A percentile compares a stretch with the other conserved stretches of the same genome.
These are phyloP conservation scores for Pomatostomus ruficeps DNA, from an alignment of 2,113 vertebrate genomes.

Conservation along the genomic window DNA sequence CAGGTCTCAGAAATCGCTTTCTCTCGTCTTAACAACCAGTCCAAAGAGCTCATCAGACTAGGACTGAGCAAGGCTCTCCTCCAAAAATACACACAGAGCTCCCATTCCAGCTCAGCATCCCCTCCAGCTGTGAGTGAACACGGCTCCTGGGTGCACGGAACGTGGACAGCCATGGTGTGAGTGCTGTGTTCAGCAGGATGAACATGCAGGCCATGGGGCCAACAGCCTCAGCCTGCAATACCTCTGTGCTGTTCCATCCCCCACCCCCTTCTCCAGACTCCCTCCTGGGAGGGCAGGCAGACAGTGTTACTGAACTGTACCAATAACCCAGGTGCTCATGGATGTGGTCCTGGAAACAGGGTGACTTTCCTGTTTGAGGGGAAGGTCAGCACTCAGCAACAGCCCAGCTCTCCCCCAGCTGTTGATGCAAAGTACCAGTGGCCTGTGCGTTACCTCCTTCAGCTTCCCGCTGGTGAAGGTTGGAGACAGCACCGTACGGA, in stretches of 20 bases:
- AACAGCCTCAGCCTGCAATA: not conserved
- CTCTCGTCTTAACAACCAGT: not conserved
- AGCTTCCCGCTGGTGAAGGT: constrained; percentile 73
- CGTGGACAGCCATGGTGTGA: not conserved
- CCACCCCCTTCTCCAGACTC: not conserved
- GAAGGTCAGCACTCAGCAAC: not conserved
- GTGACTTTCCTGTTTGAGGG: accelerated
- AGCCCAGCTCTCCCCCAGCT: not conserved
- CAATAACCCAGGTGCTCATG: not conserved
- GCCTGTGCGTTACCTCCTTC: constrained; percentile 62
- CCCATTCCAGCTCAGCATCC: not conserved
- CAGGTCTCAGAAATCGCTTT: not conserved
- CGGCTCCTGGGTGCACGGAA: accelerated
- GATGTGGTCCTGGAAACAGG: not conserved
- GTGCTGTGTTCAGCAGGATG: not conserved
- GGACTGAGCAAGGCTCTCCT: not conserved
- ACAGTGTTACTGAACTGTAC: not conserved
- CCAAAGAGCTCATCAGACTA: not conserved
- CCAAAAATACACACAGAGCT: not conserved
- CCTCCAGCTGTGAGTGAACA: not conserved
- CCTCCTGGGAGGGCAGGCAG: not conserved
- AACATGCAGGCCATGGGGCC: not conserved
- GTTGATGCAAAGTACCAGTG: not conserved
- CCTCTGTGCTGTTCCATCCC: not conserved
- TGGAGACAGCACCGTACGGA: constrained; percentile 64